Evolutionary conservation across 92 coral and sea anemone genomes (phyloP).

Genomic region (Desmophyllum pertusum): DNA sequence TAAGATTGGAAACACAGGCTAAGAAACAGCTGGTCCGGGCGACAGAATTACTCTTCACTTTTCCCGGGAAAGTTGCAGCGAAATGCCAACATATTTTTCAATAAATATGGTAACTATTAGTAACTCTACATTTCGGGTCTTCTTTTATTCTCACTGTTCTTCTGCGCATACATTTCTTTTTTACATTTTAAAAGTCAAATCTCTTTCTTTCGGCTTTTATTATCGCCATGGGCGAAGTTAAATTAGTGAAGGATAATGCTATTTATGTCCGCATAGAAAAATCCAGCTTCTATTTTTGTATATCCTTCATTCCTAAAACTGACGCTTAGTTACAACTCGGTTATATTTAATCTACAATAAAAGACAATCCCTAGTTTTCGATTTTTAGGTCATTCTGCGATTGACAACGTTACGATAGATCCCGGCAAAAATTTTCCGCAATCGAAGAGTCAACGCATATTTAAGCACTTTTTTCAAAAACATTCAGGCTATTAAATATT

Average conservation of each 20-base stretch:
- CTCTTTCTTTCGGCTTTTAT: conserved; percentile 4
- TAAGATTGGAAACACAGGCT: conserved; percentile 15
- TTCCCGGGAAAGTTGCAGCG: neutral
- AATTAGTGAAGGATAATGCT: conserved; percentile 10
- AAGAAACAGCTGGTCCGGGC: conserved; percentile 18
- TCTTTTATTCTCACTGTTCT: no score
- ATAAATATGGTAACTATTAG: neutral
- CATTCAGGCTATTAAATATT: conserved; percentile 46
- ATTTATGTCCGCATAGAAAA: conserved; percentile 4
- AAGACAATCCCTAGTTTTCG: neutral
- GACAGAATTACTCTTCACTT: neutral
- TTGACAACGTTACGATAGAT: neutral
- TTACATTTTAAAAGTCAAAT: conserved; percentile 4
- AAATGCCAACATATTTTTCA: neutral
- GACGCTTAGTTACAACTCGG: neutral
- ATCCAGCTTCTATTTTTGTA: neutral
- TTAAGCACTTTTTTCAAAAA: conserved; percentile 40
- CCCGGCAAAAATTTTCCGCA: conserved; percentile 4
- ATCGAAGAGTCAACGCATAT: conserved; percentile 18
- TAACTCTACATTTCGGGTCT: neutral
- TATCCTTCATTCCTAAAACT: neutral
- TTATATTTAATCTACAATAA: neutral
- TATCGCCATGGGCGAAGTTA: conserved; percentile 19
- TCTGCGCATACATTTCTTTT: neutral
- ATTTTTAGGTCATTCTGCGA: neutral